These are phyloP conservation scores for Folsomia manolachei DNA, from an alignment of 2,888 invertebrate species.

Conservation along the genomic window DNA sequence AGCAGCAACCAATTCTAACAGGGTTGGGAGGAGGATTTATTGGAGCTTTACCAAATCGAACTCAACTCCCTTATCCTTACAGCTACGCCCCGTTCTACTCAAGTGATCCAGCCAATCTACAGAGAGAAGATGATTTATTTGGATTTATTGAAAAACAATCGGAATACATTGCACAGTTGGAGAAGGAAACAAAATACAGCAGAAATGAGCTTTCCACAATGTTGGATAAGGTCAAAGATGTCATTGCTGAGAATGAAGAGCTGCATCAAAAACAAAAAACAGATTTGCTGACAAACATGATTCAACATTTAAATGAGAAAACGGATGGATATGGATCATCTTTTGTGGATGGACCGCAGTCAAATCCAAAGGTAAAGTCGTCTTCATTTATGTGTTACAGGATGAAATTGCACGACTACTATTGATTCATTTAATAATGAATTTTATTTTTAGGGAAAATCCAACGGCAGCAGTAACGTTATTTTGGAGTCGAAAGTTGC, in stretches of 20 bases:
- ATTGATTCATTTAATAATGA: conserved; percentile 23
- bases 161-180: conserved; percentile 80
- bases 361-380: no score
- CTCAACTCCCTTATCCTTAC: background rate
- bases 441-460: conserved; percentile 20
- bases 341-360: background rate
- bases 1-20: background rate
- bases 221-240: conserved; percentile 77
- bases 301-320: conserved; percentile 51
- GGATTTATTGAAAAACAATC: conserved; percentile 81
- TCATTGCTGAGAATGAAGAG: conserved; percentile 78
- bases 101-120: conserved; percentile 51
- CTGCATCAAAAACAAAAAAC: conserved; percentile 68
- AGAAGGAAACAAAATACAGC: conserved; percentile 79
- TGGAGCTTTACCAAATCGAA: conserved; percentile 1
- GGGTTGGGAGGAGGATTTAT: background rate
- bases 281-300: conserved; percentile 47
- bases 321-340: conserved; percentile 29
- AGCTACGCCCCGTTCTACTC: conserved; percentile 12
- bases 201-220: conserved; percentile 75
- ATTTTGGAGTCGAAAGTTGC: conserved; percentile 81
- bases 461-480: conserved; percentile 39
- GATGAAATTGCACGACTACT: background rate
- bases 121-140: conserved; percentile 61
- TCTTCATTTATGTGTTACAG: no score